A percentile compares a stretch with the other conserved stretches of the same genome.
Evolutionary conservation across 2,888 invertebrate species (phyloP).

Genomic region (Timema podura): DNA sequence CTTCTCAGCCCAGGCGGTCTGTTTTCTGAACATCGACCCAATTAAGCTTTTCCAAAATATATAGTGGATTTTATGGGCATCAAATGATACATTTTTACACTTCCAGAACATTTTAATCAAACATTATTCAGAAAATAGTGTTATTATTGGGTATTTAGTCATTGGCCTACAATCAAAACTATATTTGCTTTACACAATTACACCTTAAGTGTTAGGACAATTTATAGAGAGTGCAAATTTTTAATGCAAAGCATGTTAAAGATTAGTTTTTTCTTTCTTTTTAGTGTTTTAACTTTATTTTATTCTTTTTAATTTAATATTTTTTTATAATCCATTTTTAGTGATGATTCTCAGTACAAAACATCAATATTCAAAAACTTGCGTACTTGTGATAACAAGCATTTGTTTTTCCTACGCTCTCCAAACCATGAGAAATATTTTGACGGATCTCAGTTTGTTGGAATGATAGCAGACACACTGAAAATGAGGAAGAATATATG

Average conservation of each 20-base stretch:
- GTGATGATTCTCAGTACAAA: constrained; percentile 45
- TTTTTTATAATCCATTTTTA: constrained; percentile 14
- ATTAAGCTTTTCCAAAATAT: too few relatives aligned
- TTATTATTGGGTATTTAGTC: too few relatives aligned
- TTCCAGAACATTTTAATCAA: too few relatives aligned
- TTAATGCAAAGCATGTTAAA: background rate
- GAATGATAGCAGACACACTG: constrained; percentile 81
- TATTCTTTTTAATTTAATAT: background rate
- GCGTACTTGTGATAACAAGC: constrained; percentile 38
- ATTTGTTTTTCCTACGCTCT: constrained; percentile 20
- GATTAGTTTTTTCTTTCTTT: background rate
- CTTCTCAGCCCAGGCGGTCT: too few relatives aligned
- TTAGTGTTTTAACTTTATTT: background rate
- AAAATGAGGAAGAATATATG: constrained; percentile 93
- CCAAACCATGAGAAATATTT: constrained; percentile 37
- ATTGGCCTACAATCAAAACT: too few relatives aligned
- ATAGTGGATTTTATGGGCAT: too few relatives aligned
- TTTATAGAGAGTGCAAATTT: too few relatives aligned
- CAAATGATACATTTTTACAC: too few relatives aligned
- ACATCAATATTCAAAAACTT: constrained; percentile 39
- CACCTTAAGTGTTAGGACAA: too few relatives aligned
- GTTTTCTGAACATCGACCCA: too few relatives aligned
- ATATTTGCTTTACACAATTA: too few relatives aligned
- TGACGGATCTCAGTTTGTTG: constrained; percentile 63
- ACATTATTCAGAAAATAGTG: too few relatives aligned